Conservation (phyloP, 2,113 vertebrate species). For the Caranx ignobilis region DNA sequence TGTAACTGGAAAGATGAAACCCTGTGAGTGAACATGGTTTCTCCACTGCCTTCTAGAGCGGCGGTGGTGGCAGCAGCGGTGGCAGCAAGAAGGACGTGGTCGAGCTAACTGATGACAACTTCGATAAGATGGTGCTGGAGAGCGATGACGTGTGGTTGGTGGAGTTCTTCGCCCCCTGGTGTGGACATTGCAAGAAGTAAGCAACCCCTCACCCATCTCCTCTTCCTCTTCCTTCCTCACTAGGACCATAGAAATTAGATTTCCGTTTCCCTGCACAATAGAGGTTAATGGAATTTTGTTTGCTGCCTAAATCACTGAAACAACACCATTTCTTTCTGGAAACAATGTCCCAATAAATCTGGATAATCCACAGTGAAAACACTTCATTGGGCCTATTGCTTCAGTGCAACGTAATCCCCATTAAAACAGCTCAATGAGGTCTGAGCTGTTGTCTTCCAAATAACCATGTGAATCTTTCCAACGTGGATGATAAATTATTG, state of each 20-base stretch:
- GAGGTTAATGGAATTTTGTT: not conserved
- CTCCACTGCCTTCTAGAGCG: conserved; percentile 54
- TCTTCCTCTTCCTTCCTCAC: too few species aligned
- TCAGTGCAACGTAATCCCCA: not conserved
- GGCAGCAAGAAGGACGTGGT: conserved; percentile 90
- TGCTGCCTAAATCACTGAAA: not conserved
- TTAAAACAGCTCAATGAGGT: conserved; percentile 4
- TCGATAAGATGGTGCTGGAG: conserved; percentile 89
- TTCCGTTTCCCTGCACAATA: not conserved
- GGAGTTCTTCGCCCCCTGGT: conserved; percentile 98
- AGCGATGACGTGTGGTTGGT: conserved; percentile 93
- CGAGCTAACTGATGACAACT: conserved; percentile 95
- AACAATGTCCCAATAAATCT: conserved; percentile 2
- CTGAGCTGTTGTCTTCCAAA: not conserved
- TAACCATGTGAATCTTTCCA: not conserved
- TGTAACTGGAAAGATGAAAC: not conserved
- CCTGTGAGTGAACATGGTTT: not conserved
- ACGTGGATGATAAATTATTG: not conserved
- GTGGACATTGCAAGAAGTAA: conserved; percentile 99
- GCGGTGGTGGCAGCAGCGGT: conserved; percentile 69
- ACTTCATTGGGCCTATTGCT: not conserved
- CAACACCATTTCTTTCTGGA: not conserved
- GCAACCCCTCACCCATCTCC: conserved; percentile 19
- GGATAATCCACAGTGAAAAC: conserved; percentile 26
- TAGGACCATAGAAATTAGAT: not conserved